Evolutionary conservation across 30 jellyfish, hydroid and myxozoan genomes (phyloP).

Genomic region (Nemopilema nomurai): DNA sequence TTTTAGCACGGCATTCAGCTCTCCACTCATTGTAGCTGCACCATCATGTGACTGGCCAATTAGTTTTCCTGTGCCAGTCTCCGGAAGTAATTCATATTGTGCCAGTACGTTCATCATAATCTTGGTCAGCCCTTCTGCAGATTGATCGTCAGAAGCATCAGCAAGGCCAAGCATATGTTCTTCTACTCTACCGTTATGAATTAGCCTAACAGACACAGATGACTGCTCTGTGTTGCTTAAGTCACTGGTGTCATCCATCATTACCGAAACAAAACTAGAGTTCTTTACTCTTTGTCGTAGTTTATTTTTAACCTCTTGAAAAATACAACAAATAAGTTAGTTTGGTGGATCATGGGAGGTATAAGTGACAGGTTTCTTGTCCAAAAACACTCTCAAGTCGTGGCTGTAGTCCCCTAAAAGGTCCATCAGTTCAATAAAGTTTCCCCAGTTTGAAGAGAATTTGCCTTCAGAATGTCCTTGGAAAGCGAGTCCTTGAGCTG

Average conservation of each 20-base stretch:
- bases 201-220: background rate
- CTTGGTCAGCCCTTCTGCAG: conserved; percentile 25
- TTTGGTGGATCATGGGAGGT: conserved; percentile 26
- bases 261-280: conserved; percentile 6
- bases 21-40: conserved; percentile 45
- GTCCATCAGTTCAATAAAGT: conserved; percentile 10
- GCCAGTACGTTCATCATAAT: conserved; percentile 1
- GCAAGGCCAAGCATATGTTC: conserved; percentile 44
- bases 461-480: no score
- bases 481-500: background rate
- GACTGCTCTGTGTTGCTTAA: background rate
- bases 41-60: conserved; percentile 60
- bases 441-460: conserved; percentile 52
- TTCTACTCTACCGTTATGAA: conserved; percentile 17
- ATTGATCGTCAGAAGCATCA: conserved; percentile 25
- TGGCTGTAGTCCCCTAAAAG: no score
- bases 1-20: conserved; percentile 18
- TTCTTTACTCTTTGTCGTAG: background rate
- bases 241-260: conserved; percentile 53
- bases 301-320: conserved; percentile 12
- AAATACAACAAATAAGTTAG: background rate
- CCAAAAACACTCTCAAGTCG: no score
- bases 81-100: conserved; percentile 16
- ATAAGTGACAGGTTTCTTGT: background rate
- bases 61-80: conserved; percentile 6